Conservation (phyloP, 2,888 invertebrate species). For the Gnatocerus cornutus region DNA sequence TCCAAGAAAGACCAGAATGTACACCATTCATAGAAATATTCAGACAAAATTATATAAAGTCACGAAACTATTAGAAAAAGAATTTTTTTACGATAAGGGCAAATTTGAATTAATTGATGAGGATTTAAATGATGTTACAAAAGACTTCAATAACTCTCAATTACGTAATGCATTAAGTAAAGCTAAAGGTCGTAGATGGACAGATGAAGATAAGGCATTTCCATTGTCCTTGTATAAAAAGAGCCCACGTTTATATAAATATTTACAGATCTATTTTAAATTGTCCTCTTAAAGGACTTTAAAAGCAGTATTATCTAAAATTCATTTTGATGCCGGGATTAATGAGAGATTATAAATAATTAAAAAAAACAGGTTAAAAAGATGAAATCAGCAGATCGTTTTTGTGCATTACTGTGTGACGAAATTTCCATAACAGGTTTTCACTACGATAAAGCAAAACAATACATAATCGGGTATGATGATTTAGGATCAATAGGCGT, state of each 20-base stretch:
- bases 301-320: not conserved
- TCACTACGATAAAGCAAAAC: slow-evolving; percentile 24
- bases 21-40: slow-evolving; percentile 24
- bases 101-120: not conserved
- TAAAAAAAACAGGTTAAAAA: slow-evolving; percentile 54
- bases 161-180: slow-evolving; percentile 1
- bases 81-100: not conserved
- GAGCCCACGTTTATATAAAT: slow-evolving; percentile 5
- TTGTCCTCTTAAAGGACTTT: slow-evolving; percentile 7
- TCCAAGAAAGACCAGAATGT: slow-evolving; percentile 3
- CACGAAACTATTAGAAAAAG: slow-evolving; percentile 17
- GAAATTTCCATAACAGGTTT: slow-evolving; percentile 38
- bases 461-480: slow-evolving; percentile 45
- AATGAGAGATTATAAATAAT: not conserved
- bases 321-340: slow-evolving; percentile 6
- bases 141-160: slow-evolving; percentile 16
- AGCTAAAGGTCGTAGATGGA: not conserved
- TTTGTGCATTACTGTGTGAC: slow-evolving; percentile 36
- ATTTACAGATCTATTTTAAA: slow-evolving; percentile 1
- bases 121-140: slow-evolving; percentile 5
- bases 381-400: slow-evolving; percentile 23
- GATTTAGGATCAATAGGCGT: slow-evolving; percentile 48
- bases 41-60: slow-evolving; percentile 19
- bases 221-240: not conserved
- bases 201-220: slow-evolving; percentile 21